phyloP scores from a whole-genome alignment of 2,888 invertebrate species.

The Drosophila stalkeri region DNA sequence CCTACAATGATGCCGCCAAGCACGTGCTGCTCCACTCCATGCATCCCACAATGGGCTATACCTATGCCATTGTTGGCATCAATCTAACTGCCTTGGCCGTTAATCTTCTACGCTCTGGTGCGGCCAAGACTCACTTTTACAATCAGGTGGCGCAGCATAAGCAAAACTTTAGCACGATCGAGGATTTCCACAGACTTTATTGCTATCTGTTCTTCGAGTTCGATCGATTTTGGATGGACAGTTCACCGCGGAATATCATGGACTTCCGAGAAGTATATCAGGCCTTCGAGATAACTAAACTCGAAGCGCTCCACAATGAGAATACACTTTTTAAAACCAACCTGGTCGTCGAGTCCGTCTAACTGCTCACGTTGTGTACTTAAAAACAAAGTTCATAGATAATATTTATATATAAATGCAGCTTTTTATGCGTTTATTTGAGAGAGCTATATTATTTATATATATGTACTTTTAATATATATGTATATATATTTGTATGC shows the following conservation, averaged over 20 bases:
- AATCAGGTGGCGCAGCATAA: constrained; percentile 87
- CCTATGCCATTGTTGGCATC: constrained; percentile 96
- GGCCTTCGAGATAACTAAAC: constrained; percentile 92
- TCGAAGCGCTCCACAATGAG: constrained; percentile 89
- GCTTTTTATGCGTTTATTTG: constrained; percentile 75
- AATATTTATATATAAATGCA: constrained; percentile 67
- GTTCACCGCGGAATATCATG: constrained; percentile 97
- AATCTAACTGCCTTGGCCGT: constrained; percentile 97
- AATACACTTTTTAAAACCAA: constrained; percentile 92
- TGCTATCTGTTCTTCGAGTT: constrained; percentile 97
- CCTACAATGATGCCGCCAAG: constrained; percentile 91
- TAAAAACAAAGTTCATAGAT: neutral
- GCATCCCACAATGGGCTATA: constrained; percentile 95
- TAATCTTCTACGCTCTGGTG: constrained; percentile 91
- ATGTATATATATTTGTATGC: constrained; percentile 67
- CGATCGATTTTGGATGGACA: constrained; percentile 96
- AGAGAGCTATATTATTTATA: constrained; percentile 64
- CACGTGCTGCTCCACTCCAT: constrained; percentile 94
- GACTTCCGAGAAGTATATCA: constrained; percentile 95
- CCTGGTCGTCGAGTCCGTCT: constrained; percentile 90
- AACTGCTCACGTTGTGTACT: constrained; percentile 60
- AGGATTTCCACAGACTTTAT: constrained; percentile 96
- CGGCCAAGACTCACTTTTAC: constrained; percentile 96
- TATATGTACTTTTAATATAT: constrained; percentile 60
- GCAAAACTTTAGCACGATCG: constrained; percentile 88